Evolutionary conservation across 2,113 vertebrate genomes (phyloP), one percentile per base, ranked within the genome.

Genomic region (Emydocephalus ijimae): DNA sequence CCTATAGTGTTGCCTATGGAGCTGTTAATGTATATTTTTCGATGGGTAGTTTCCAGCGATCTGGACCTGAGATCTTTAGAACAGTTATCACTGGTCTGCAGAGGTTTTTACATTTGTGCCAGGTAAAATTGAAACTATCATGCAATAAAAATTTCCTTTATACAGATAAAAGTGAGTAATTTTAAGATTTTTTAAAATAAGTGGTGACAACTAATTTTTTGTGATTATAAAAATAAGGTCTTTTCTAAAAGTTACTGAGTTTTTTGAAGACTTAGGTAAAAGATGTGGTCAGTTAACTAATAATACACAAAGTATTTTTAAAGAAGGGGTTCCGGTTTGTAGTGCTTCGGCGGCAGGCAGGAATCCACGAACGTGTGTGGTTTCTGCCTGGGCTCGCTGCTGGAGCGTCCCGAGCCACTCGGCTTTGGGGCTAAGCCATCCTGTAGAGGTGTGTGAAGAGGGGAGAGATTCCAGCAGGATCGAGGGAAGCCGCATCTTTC

Each of bases 31-130:
- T 99, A 99, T 97, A 98, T 99, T 96, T 99, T 99, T 95, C 98
- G 99, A 57, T 99, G 99, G 99, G 99, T 99, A 91, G 99, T 99
- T 96, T 99, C 99, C 2, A 99, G 98, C 94, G 98, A 99, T 92
- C 96, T 99, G 97, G 99, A 99, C 97, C 97, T 99, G 95, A 98
- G 99, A 45, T 98, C 99, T 0, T 96, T 99, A 94, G 99, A 99
- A 95, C 99, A 99, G 96, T 97, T 99, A 74, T 99, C 99, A 18
- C 96, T 99, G 94, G 99, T 99, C 92, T 99, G 98, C 97, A 98
- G 99, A 93, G 99, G 99, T 94, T 99, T 99, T 97, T 99, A 99
- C 96, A 98, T 99, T 94, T 99, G 99, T 85, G 99, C 99, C 96
- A 99, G 99, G 99, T 99, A 98, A 95, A 90, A 39, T n/a, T 81